Base-by-base conservation (phyloP, 1,140 invertebrate genomes). In the Palaemon carinicauda region DNA sequence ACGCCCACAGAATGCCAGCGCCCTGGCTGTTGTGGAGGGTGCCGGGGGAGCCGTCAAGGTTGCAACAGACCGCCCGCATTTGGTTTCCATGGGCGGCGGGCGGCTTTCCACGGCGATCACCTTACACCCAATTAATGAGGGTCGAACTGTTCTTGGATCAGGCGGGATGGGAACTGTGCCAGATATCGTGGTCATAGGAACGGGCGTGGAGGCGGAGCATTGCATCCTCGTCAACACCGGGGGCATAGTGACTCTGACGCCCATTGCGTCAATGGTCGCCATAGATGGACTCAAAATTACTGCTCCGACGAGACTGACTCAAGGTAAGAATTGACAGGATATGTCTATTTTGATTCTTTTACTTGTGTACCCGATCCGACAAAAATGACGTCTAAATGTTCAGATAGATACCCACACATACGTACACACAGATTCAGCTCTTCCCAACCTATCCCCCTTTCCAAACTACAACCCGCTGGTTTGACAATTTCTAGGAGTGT, bases 101-200 rank as follows among this genome's bases (percentile, higher is more conserved):
- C 93, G 96, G 82, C 93, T 97, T 29, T 97, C 96, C 91, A 97
- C 96, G 24, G 95, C 96, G n/a, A 95, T 97, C 89, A 97, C 96
- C 12, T 93, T 97, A 89, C 96, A 96, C 92, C 96, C 96, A 88
- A 93, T 98, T 89, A 94, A 94, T 80, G 93, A 94, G 93, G 95
- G 95, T 96, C 93, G 92, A 90, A 83, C 87, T 1, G 41, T 84
- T 33, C 65, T 88, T 29, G 96, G 96, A 51, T 94, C 94, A 65
- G 94, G 94, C 10, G 85, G 90, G 53, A 88, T 88, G 60, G 53
- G 79, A 80, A 92, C 93, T 60, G 93, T 93, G 89, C 96, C 95
- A 86, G 96, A 97, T 91, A 95, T 98, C 83, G 92, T 94, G 65
- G 93, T 97, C 14, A 93, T 94, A 88, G 96, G 96, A 1, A 95